Conservation (phyloP, 2,113 vertebrate species). For the Neoarius graeffei region DNA sequence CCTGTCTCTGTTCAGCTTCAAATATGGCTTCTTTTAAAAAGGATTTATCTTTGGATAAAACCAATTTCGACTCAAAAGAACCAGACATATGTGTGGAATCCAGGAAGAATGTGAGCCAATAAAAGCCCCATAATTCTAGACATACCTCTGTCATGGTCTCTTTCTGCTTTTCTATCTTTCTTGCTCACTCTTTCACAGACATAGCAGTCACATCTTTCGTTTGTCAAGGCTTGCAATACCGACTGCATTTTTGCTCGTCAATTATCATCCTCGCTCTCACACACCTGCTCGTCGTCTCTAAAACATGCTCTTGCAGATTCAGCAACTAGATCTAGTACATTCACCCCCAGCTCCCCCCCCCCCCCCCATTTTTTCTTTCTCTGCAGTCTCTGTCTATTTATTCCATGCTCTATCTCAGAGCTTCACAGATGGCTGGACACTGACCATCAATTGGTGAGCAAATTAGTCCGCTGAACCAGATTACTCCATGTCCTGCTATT, state of each 20-base stretch:
- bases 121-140: background rate
- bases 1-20: background rate
- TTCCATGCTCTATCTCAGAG: background rate
- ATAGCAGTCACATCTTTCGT: background rate
- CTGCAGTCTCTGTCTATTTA: background rate
- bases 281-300: background rate
- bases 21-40: conserved; percentile 2
- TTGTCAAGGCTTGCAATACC: background rate
- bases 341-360: background rate
- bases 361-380: background rate
- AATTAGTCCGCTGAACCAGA: conserved; percentile 30
- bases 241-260: background rate
- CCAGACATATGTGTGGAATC: conserved; percentile 16
- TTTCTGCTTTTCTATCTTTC: background rate
- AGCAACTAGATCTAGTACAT: background rate
- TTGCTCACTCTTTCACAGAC: background rate
- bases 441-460: conserved; percentile 53
- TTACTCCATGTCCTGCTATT: background rate
- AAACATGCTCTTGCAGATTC: conserved; percentile 4
- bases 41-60: background rate
- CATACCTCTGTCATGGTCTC: background rate
- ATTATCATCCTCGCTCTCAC: background rate
- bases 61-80: conserved; percentile 9
- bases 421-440: conserved; percentile 54
- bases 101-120: conserved; percentile 9